Conservation (phyloP, 2,888 invertebrate species). For the Empis stercorea region DNA sequence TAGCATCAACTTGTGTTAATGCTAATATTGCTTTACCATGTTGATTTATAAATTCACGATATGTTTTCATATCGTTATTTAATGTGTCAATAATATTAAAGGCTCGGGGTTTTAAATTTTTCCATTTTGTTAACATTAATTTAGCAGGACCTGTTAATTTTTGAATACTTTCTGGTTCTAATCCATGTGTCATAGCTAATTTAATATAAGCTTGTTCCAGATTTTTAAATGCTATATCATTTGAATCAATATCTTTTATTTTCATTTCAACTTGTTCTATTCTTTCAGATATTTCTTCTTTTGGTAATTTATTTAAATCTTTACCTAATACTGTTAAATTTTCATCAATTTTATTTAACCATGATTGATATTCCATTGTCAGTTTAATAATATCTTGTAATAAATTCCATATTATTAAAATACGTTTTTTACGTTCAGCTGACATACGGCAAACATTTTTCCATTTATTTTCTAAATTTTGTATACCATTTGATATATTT, state of each 20-base stretch:
- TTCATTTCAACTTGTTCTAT: conserved; percentile 43
- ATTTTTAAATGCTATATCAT: conserved; percentile 43
- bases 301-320: conserved; percentile 41
- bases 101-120: conserved; percentile 46
- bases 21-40: conserved; percentile 59
- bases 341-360: conserved; percentile 50
- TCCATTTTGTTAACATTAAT: conserved; percentile 49
- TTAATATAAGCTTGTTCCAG: conserved; percentile 58
- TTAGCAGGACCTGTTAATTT: conserved; percentile 48
- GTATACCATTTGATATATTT: conserved; percentile 50
- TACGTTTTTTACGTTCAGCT: conserved; percentile 55
- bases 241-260: conserved; percentile 43
- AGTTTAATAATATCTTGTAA: conserved; percentile 44
- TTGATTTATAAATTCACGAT: conserved; percentile 54
- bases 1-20: conserved; percentile 56
- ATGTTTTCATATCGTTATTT: conserved; percentile 44
- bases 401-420: conserved; percentile 47
- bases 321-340: conserved; percentile 47
- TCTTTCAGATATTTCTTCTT: conserved; percentile 46
- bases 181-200: conserved; percentile 49
- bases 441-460: conserved; percentile 61
- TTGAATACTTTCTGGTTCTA: conserved; percentile 56
- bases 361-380: conserved; percentile 44
- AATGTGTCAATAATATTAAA: conserved; percentile 45
- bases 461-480: conserved; percentile 67